These are phyloP conservation scores for Conus canariensis DNA, from an alignment of 2,888 invertebrate species.

Conservation along the genomic window DNA sequence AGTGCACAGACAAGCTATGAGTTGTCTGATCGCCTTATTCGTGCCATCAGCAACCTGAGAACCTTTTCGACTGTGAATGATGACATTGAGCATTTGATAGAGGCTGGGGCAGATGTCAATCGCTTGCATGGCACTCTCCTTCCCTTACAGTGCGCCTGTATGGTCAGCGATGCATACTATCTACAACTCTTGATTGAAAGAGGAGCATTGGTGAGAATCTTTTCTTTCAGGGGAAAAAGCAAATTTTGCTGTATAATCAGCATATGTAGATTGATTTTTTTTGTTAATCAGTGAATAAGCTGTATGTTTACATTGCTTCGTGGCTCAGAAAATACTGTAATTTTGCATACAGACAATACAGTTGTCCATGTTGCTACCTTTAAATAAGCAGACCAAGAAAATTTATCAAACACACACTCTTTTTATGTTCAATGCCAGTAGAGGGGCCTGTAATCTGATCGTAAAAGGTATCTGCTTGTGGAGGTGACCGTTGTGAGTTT, in stretches of 20 bases:
- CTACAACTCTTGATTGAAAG: constrained; percentile 69
- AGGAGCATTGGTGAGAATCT: constrained; percentile 71
- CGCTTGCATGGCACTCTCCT: constrained; percentile 75
- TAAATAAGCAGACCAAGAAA: too few species aligned
- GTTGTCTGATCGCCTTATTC: constrained; percentile 74
- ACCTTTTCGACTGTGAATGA: constrained; percentile 61
- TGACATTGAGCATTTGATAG: constrained; percentile 72
- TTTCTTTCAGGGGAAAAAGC: not conserved
- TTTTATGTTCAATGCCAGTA: too few species aligned
- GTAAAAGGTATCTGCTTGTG: too few species aligned
- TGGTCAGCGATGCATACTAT: constrained; percentile 72
- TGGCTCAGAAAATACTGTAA: too few species aligned
- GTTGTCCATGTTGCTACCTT: too few species aligned
- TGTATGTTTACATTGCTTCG: not conserved
- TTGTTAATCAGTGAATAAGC: not conserved
- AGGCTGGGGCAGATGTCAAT: constrained; percentile 75
- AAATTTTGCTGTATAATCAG: too few species aligned
- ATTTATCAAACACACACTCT: too few species aligned
- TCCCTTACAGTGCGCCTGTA: constrained; percentile 78
- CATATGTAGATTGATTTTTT: not conserved
- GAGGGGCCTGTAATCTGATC: too few species aligned
- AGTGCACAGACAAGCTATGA: constrained; percentile 72
- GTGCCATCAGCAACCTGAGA: constrained; percentile 74
- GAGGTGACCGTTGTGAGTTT: too few species aligned
- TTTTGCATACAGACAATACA: too few species aligned